These are phyloP conservation scores for Rotaria macrura DNA, from an alignment of 2,888 invertebrate genomes.

Conservation along the genomic window DNA sequence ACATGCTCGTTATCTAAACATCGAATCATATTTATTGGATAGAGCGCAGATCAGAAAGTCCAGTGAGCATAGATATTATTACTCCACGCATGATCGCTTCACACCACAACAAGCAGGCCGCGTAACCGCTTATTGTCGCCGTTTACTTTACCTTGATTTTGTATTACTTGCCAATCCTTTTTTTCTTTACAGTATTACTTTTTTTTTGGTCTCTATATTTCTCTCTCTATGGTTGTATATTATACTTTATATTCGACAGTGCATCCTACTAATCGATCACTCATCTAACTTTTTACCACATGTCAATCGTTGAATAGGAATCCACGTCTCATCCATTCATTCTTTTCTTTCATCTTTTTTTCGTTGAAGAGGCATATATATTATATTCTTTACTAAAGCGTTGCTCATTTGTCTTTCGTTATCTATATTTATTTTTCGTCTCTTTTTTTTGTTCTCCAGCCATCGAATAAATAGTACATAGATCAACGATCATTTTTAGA, in stretches of 20 bases:
- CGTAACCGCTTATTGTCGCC: neutral
- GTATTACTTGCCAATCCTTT: neutral
- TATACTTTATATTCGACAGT: neutral
- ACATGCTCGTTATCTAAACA: neutral
- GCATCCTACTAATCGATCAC: neutral
- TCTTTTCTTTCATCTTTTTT: neutral
- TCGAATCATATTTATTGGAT: neutral
- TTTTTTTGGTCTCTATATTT: neutral
- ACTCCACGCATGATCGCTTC: neutral
- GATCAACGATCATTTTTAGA: neutral
- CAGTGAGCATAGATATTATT: neutral
- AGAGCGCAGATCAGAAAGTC: neutral
- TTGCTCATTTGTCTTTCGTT: neutral
- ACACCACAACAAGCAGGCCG: neutral
- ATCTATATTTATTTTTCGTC: neutral
- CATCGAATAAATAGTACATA: neutral
- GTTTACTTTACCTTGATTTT: neutral
- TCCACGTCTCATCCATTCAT: neutral
- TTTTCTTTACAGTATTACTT: neutral
- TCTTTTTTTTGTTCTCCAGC: neutral
- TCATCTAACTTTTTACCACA: neutral
- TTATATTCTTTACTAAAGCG: neutral
- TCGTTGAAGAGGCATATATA: neutral
- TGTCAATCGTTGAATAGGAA: neutral
- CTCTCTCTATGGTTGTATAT: neutral